phyloP scores from a whole-genome alignment of 64 coral and sea anemone species.

The Stichodactyla mertensii region DNA sequence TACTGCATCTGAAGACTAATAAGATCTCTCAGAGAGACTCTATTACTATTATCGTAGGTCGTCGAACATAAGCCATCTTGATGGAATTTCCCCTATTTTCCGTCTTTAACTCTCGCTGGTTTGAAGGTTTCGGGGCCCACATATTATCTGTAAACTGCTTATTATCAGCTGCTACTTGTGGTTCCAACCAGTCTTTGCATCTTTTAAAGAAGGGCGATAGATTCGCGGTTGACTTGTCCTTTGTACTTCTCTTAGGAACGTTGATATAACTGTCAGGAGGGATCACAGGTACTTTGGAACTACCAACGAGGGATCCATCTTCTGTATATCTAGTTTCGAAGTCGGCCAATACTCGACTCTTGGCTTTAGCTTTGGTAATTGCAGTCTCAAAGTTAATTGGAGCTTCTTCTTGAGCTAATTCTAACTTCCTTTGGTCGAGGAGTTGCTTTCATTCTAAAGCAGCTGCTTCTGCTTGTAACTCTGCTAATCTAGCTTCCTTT shows the following conservation, averaged over 20 bases:
- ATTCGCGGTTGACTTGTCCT: neutral
- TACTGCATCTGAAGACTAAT: neutral
- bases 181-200: neutral
- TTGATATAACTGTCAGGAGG: too few relatives aligned
- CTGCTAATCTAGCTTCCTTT: conserved; percentile 3
- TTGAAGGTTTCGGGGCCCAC: neutral
- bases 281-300: too few relatives aligned
- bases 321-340: neutral
- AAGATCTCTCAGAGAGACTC: neutral
- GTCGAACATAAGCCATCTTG: neutral
- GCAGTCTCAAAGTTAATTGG: conserved; percentile 19
- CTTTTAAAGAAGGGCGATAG: neutral
- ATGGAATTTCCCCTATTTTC: neutral
- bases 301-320: neutral
- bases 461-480: conserved; percentile 8
- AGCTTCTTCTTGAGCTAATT: neutral
- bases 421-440: conserved; percentile 13
- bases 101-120: neutral
- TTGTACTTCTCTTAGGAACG: neutral
- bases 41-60: neutral
- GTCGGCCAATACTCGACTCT: neutral
- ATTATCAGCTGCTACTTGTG: neutral
- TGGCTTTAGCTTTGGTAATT: conserved; percentile 11
- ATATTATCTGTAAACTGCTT: too few relatives aligned
- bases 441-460: neutral